A percentile compares a stretch with the other conserved stretches of the same genome.
Evolutionary conservation across 2,113 vertebrate genomes (phyloP).

Genomic region (Columba livia): DNA sequence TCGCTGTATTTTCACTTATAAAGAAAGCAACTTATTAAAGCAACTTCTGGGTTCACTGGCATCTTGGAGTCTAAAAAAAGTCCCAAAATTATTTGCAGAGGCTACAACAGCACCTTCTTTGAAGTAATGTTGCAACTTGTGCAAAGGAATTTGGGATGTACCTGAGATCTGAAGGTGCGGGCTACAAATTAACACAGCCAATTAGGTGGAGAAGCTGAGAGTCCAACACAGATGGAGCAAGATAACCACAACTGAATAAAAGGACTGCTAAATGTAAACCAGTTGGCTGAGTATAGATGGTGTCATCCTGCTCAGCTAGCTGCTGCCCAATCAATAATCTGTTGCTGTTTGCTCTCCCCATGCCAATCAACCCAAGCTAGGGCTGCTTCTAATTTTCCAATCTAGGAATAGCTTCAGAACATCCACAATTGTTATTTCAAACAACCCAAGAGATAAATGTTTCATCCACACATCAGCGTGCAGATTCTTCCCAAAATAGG

Average conservation of each 20-base stretch:
- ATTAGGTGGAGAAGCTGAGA: slow-evolving; percentile 51
- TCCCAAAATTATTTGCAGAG: slow-evolving; percentile 45
- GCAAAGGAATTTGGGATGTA: slow-evolving; percentile 59
- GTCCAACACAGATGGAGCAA: slow-evolving; percentile 48
- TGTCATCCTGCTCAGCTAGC: slow-evolving; percentile 9
- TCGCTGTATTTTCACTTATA: neutral
- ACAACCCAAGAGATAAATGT: slow-evolving; percentile 25
- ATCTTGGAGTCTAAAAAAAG: slow-evolving; percentile 42
- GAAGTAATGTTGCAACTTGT: slow-evolving; percentile 67
- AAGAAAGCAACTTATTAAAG: slow-evolving; percentile 36
- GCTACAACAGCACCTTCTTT: slow-evolving; percentile 57
- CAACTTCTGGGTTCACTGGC: slow-evolving; percentile 29
- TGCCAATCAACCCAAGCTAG: slow-evolving; percentile 5
- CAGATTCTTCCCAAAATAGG: slow-evolving; percentile 38
- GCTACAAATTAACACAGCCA: slow-evolving; percentile 63
- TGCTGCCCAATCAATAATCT: slow-evolving; percentile 49
- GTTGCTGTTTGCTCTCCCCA: slow-evolving; percentile 5
- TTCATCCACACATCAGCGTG: neutral
- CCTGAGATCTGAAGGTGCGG: slow-evolving; percentile 50
- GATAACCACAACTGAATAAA: slow-evolving; percentile 45
- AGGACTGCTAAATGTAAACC: slow-evolving; percentile 19
- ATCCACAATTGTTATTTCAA: slow-evolving; percentile 35
- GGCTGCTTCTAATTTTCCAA: slow-evolving; percentile 40
- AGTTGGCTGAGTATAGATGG: neutral
- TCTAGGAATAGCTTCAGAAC: slow-evolving; percentile 34